Evolutionary conservation across 2,797 vertebrate species (phyloP).

Genomic region (Sylvia borin): DNA sequence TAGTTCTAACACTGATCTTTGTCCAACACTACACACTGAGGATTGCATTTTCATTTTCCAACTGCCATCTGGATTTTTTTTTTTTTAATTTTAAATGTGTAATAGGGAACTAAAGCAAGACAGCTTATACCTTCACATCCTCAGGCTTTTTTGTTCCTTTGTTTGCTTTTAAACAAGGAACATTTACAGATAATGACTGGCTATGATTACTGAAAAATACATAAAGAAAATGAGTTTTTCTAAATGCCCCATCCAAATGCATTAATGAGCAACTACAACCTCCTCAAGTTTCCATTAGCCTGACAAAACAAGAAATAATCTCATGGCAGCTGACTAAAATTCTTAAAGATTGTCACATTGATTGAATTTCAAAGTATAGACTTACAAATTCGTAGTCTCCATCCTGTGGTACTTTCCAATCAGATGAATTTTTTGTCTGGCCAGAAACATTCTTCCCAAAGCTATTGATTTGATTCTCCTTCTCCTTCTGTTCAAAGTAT

Average conservation of each 20-base stretch:
- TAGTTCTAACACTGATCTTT: not conserved
- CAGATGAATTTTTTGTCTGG: constrained; percentile 79
- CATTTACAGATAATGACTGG: not conserved
- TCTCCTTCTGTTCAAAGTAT: constrained; percentile 96
- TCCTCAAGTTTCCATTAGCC: constrained; percentile 53
- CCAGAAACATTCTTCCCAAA: constrained; percentile 79
- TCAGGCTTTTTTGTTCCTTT: not conserved
- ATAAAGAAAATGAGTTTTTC: not conserved
- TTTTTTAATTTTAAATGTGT: constrained; percentile 4
- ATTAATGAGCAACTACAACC: constrained; percentile 45
- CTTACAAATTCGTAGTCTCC: constrained; percentile 93
- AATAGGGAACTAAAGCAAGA: not conserved
- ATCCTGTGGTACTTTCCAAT: constrained; percentile 86
- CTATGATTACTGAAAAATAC: constrained; percentile 1
- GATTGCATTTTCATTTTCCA: not conserved
- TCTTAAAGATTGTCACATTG: not conserved
- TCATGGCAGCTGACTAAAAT: constrained; percentile 55
- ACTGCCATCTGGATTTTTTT: not conserved
- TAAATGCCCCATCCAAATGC: constrained; percentile 44
- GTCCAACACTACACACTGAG: not conserved
- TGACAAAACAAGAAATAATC: constrained; percentile 67
- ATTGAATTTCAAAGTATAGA: constrained; percentile 61
- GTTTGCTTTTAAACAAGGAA: constrained; percentile 12
- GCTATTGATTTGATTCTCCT: constrained; percentile 84
- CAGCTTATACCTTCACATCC: not conserved